Evolutionary conservation across 2,888 invertebrate genomes (phyloP), one percentile per base, ranked within the genome.

Genomic region (Lycaena phlaeas): DNA sequence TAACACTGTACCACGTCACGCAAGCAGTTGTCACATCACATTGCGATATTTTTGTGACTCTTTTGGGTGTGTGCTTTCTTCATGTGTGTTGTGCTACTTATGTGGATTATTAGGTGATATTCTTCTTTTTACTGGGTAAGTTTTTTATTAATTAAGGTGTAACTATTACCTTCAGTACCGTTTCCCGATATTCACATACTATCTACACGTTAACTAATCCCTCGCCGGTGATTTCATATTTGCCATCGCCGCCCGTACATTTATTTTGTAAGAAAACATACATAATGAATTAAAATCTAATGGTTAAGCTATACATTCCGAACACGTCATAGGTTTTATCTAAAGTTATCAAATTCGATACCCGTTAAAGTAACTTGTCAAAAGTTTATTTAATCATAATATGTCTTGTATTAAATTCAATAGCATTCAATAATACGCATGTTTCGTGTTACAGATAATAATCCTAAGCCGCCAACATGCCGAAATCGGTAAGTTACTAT

Each of bases 401-500:
- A 38, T 34, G 42, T 44, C 45, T 43, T 14, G 17, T 40, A 40
- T 30, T n/a, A 36, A 30, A 39, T 28, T 9, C 26, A 31, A 37
- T 46, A 45, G 58, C 61, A 61, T 49, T n/a, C n/a, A n/a, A n/a
- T 66, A 55, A 65, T 49, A 63, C 59, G 51, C 54, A 52, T 52
- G 44, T 68, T 67, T 70, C 46, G 61, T 52, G 59, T 84, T 82
- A 46, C 82, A 85, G 85, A 85, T 84, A 69, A 76, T 71, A 66
- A 78, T 74, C 73, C 75, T 59, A 68, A 74, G 64, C 70, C 73
- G 70, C 70, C 85, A 88, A 86, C 73, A 87, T 88, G 87, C 88
- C 87, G 73, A 88, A 88, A 87, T 87, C 88, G 74, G 88, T 88
- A 65, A 87, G 88, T 87, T 52, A 43, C 44, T 44, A 44, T n/a